Conservation (phyloP, 2,888 invertebrate genomes). For the Rapana venosa region DNA sequence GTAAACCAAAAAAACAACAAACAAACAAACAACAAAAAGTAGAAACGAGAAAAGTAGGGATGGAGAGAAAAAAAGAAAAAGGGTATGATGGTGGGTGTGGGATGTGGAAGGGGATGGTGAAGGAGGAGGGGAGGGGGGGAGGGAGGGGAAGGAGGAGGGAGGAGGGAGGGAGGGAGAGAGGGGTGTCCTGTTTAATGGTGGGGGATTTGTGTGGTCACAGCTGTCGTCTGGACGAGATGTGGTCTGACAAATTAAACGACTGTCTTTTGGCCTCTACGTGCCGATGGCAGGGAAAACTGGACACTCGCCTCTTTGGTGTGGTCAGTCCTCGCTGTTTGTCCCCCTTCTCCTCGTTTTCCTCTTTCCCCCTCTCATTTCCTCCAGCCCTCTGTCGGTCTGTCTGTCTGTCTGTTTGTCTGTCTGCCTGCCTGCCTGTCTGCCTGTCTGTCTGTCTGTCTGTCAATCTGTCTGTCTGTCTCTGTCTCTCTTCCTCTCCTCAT, state of each 20-base stretch:
- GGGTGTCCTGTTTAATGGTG: background rate
- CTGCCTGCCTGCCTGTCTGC: background rate
- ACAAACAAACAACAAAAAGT: background rate
- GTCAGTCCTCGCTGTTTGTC: too few species aligned
- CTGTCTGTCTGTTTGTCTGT: background rate
- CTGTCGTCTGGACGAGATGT: conserved; percentile 3
- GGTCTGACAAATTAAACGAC: background rate
- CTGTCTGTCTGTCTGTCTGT: background rate
- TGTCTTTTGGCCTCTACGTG: background rate
- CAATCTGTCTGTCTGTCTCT: background rate
- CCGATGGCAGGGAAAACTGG: background rate
- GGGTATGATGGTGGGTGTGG: background rate
- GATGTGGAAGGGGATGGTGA: background rate
- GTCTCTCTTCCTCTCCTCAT: too few species aligned
- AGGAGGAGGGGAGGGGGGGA: background rate
- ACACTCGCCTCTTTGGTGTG: background rate
- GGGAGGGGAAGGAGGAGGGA: background rate
- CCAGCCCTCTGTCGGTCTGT: too few species aligned
- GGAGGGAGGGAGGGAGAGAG: background rate
- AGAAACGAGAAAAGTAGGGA: background rate
- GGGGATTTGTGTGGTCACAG: background rate
- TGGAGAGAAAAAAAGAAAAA: background rate
- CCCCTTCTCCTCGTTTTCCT: too few species aligned
- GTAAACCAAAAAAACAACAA: too few species aligned
- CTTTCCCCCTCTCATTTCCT: too few species aligned